These are phyloP conservation scores for Nasonia vitripennis DNA, from an alignment of 1,140 invertebrate species.

Conservation along the genomic window DNA sequence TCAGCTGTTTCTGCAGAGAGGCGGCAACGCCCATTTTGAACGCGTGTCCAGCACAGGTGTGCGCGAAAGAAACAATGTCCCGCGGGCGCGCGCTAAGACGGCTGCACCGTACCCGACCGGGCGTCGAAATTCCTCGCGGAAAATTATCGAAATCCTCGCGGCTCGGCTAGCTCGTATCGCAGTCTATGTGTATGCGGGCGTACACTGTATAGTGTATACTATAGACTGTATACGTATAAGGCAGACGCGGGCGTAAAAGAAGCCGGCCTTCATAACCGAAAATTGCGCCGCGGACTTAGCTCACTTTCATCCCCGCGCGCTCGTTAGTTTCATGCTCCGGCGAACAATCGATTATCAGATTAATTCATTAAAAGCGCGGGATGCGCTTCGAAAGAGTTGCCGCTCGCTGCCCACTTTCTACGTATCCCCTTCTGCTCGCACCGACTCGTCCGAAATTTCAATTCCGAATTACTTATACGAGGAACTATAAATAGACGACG, in stretches of 20 bases:
- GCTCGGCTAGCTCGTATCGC: too few relatives aligned
- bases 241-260: background rate
- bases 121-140: conserved; percentile 58
- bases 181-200: too few relatives aligned
- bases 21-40: background rate
- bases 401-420: too few relatives aligned
- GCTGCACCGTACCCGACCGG: conserved; percentile 49
- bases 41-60: background rate
- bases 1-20: too few relatives aligned
- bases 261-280: background rate
- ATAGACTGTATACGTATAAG: background rate
- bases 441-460: too few relatives aligned
- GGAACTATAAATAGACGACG: too few relatives aligned
- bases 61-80: too few relatives aligned
- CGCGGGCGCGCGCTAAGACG: background rate
- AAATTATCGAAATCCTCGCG: conserved; percentile 56
- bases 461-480: too few relatives aligned
- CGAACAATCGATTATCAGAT: conserved; percentile 27
- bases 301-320: background rate
- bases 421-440: too few relatives aligned
- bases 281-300: conserved; percentile 2
- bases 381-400: background rate
- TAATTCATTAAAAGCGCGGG: background rate
- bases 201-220: background rate
- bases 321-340: conserved; percentile 26